Base-by-base conservation (phyloP, 53 echinoderm and acorn worm species). In the Hippasteria phrygiana region DNA sequence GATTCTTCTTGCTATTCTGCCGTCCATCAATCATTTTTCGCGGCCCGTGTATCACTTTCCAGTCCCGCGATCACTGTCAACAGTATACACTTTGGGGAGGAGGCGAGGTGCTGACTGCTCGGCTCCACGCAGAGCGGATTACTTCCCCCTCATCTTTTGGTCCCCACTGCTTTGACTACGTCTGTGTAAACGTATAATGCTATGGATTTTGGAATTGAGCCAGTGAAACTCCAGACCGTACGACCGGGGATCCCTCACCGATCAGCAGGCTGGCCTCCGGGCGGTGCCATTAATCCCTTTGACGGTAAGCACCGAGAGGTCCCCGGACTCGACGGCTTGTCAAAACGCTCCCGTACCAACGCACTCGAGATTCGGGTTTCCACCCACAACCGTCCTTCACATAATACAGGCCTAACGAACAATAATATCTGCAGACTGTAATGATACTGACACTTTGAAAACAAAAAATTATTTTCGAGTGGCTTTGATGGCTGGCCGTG, bases 201-300 rank as follows among this genome's bases (percentile, higher is more conserved):
- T 51, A 6, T 62, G 4, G 55, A 59, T 55, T 31, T 78, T 55
- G 39, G n/a, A 55, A 38, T 78, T 40, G 39, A 12, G 34, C 43
- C 39, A 14, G 78, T 55, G 54, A 78, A 55, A 47, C 41, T 17
- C n/a, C 4, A 39, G 8, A 24, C 64, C 3, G 34, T 7, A 31
- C 38, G 38, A 78, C 38, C 20, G 55, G 54, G 22, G 53, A 59
- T 47, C 37, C 37, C 36, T 20, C 11, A 55, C 78, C 78, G 55
- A 78, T 78, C 55, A 22, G 11, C 39, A 18, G 78, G 55, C 17
- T 18, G 47, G 78, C 78, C 78, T 78, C 16, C 22, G 14, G 78
- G 78, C 78, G 27, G 78, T 78, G 78, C 34, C 35, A 56, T 39
- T 78, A 55, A 78, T 78, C 59, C 62, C 78, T 78, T 78, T 78